Base-by-base conservation (phyloP, 2,888 invertebrate genomes). In the Sialis lutaria region DNA sequence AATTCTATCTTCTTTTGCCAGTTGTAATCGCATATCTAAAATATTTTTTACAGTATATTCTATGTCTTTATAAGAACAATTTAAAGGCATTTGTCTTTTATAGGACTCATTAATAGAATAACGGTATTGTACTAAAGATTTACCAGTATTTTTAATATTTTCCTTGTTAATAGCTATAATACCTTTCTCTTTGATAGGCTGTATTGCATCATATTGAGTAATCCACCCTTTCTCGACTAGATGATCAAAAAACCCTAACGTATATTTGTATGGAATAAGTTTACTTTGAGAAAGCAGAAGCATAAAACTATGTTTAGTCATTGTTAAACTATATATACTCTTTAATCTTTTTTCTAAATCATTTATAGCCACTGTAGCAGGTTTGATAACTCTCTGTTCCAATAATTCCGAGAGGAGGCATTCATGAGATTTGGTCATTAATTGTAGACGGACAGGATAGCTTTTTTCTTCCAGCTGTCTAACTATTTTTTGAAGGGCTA, bases 321-420 rank as follows among this genome's bases (percentile, higher is more conserved):
- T 34, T 34, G 30, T 40, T 32, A n/a, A n/a, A 40, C 22, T 46
- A 45, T 42, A 49, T 10, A 31, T 44, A 37, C 9, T 40, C 34
- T 49, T 33, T 39, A 50, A 12, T 9, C 31, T 31, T 31, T 46
- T 41, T 1, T 47, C 45, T 34, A 40, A 32, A 7, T 46, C 40
- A n/a, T 6, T 33, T 22, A 37, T 32, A 32, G 35, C 35, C 5
- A 50, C 48, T 22, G 6, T 48, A 13, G 35, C 45, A 32, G 48
- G 47, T 41, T 47, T 42, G n/a, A 52, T 49, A 30, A 52, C 46
- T 32, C 45, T 49, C 12, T 50, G 50, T 40, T 45, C 49, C 31
- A 50, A 37, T 33, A 52, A 50, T 46, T 52, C 50, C 42, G 31
- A 48, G 46, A 52, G 40, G 42, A 52, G 10, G 41, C 33, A 35